Evolutionary conservation across 2,797 vertebrate genomes (phyloP).

Genomic region (Huso huso): DNA sequence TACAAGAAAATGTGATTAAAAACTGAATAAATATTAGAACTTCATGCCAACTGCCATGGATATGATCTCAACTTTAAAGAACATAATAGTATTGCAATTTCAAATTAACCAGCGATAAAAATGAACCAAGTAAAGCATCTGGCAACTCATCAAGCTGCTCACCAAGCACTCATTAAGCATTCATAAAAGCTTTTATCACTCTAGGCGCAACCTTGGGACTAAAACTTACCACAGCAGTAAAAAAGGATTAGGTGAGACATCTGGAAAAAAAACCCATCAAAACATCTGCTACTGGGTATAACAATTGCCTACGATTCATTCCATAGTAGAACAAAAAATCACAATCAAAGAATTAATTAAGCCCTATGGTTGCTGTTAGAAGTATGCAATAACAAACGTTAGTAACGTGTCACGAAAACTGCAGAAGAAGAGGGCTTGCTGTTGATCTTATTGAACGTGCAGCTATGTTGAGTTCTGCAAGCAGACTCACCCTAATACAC

Average conservation of each 20-base stretch:
- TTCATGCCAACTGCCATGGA: slow-evolving; percentile 1
- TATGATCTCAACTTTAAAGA: slow-evolving; percentile 26
- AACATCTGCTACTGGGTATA: slow-evolving; percentile 22
- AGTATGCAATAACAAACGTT: slow-evolving; percentile 1
- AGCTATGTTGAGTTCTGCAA: too few relatives aligned
- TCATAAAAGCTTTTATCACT: slow-evolving; percentile 12
- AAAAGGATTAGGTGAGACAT: slow-evolving; percentile 27
- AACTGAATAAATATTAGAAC: too few relatives aligned
- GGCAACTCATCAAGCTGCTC: slow-evolving; percentile 31
- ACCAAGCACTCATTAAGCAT: slow-evolving; percentile 18
- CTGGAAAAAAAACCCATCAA: slow-evolving; percentile 23
- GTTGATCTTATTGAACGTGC: too few relatives aligned
- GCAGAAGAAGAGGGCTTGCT: neutral
- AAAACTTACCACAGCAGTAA: slow-evolving; percentile 8
- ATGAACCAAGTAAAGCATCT: slow-evolving; percentile 32
- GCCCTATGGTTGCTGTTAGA: slow-evolving; percentile 19
- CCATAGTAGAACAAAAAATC: slow-evolving; percentile 21
- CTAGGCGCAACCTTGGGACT: slow-evolving; percentile 22
- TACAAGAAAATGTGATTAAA: too few relatives aligned
- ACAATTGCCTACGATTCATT: slow-evolving; percentile 20
- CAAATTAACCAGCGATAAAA: slow-evolving; percentile 29
- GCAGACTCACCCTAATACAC: too few relatives aligned
- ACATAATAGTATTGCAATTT: slow-evolving; percentile 18
- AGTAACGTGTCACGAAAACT: neutral
- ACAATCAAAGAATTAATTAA: slow-evolving; percentile 35